Evolutionary conservation across 2,113 vertebrate genomes (phyloP).

Genomic region (Chaenogobius annularis): DNA sequence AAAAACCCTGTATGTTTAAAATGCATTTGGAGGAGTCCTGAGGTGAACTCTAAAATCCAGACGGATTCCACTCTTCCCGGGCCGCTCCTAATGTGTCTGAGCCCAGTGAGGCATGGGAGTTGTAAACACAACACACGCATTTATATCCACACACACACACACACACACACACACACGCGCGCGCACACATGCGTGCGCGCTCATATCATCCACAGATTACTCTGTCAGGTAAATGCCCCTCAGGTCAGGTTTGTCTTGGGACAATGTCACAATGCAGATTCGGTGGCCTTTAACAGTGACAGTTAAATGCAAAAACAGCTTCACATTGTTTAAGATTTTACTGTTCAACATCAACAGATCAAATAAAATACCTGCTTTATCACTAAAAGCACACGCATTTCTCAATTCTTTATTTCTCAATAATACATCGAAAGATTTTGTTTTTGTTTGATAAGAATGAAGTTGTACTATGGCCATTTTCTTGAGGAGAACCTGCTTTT

Average conservation of each 20-base stretch:
- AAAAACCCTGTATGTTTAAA: constrained; percentile 13
- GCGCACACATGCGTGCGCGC: background rate
- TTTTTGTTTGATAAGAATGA: too few relatives aligned
- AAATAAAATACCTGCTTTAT: background rate
- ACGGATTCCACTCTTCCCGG: constrained; percentile 50
- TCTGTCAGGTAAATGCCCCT: background rate
- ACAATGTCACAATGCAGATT: background rate
- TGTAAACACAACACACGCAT: background rate
- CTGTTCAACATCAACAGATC: background rate
- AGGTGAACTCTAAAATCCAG: constrained; percentile 31
- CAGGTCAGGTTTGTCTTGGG: background rate
- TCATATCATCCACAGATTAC: background rate
- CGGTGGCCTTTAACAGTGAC: background rate
- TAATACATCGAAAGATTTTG: too few relatives aligned
- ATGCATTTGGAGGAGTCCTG: constrained; percentile 22
- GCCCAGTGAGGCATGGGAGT: constrained; percentile 8
- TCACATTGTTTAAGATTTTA: too few relatives aligned
- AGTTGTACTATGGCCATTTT: too few relatives aligned
- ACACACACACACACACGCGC: background rate
- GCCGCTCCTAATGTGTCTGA: constrained; percentile 44
- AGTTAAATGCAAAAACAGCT: background rate
- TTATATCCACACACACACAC: background rate
- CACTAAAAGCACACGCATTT: too few relatives aligned
- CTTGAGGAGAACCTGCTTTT: too few relatives aligned
- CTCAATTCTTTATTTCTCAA: too few relatives aligned